Conservation (phyloP, 2,113 vertebrate species). For the Echinops telfairi region DNA sequence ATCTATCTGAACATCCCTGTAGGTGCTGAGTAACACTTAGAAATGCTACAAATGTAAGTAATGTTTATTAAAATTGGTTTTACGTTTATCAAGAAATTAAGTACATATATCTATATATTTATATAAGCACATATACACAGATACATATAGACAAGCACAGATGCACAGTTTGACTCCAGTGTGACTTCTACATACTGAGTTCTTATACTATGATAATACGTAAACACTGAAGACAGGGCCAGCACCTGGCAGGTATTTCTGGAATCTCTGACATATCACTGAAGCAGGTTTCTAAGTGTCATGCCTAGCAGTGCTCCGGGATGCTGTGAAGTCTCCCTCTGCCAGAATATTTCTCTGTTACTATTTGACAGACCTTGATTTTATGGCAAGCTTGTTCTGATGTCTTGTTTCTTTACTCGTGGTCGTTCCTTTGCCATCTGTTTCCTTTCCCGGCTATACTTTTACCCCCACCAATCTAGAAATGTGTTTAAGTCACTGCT, state of each 20-base stretch:
- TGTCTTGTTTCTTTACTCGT: constrained; percentile 70
- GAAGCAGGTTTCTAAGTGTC: constrained; percentile 39
- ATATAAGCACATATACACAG: too few relatives aligned
- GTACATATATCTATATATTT: accelerated
- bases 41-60: background rate
- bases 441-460: constrained; percentile 64
- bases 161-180: background rate
- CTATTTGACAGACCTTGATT: constrained; percentile 77
- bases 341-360: constrained; percentile 54
- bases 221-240: background rate
- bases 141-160: too few relatives aligned
- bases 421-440: constrained; percentile 78
- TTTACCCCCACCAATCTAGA: constrained; percentile 19
- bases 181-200: background rate
- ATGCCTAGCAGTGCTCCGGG: accelerated
- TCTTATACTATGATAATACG: background rate
- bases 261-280: constrained; percentile 5
- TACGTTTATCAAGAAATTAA: background rate
- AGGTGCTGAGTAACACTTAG: background rate
- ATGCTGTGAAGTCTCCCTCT: constrained; percentile 61
- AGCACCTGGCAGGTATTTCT: constrained; percentile 42
- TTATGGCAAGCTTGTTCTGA: constrained; percentile 68
- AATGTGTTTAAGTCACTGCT: background rate
- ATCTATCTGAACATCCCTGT: background rate
- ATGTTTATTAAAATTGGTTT: background rate